Evolutionary conservation across 2,113 vertebrate species (phyloP).

Genomic region (Syrmaticus mikado): DNA sequence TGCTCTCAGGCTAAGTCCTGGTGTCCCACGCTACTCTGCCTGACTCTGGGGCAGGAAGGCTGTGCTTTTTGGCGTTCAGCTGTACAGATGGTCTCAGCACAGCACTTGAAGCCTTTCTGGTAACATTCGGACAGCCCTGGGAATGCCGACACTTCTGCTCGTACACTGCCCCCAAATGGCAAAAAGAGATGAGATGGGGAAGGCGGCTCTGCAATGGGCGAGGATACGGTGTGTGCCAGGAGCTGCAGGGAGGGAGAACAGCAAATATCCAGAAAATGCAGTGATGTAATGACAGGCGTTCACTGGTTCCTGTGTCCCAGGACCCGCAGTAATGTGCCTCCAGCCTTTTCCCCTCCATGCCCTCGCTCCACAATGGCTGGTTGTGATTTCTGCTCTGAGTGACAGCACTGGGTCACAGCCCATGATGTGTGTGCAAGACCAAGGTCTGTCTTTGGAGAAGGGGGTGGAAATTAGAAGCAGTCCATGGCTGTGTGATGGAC

Average conservation of each 20-base stretch:
- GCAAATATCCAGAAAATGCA: neutral
- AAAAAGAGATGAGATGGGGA: neutral
- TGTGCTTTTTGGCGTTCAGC: no score
- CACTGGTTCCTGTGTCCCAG: neutral
- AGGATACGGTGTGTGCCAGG: rapidly evolving
- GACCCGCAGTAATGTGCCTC: rapidly evolving
- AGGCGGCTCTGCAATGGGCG: neutral
- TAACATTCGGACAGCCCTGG: neutral
- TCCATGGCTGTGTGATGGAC: neutral
- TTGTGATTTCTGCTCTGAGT: neutral
- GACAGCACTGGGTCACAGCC: neutral
- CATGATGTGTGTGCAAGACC: neutral
- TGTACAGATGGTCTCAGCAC: neutral
- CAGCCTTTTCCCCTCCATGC: neutral
- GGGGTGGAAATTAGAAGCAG: neutral
- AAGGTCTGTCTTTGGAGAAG: neutral
- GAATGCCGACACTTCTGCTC: neutral
- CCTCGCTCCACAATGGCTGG: no score
- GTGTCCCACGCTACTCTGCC: neutral
- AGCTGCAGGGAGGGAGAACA: neutral
- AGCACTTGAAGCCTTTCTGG: neutral
- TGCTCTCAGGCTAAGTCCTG: neutral
- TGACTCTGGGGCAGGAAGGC: neutral
- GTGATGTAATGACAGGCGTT: rapidly evolving
- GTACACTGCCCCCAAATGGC: neutral